These are phyloP conservation scores for Morpho helenor DNA, from an alignment of 2,888 invertebrate species.

Conservation along the genomic window DNA sequence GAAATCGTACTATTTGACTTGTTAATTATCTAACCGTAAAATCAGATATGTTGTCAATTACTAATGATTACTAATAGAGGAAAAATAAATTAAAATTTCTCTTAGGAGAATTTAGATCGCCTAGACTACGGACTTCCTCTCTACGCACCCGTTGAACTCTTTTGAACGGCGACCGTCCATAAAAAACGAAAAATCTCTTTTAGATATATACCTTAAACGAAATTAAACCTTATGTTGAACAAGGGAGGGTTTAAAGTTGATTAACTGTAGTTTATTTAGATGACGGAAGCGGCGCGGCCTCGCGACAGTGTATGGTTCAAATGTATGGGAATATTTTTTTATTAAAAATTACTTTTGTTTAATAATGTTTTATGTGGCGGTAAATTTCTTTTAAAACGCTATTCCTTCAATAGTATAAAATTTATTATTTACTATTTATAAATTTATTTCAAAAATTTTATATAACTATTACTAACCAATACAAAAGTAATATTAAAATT, in stretches of 20 bases:
- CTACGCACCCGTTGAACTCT: constrained; percentile 58
- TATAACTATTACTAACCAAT: background rate
- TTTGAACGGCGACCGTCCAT: constrained; percentile 44
- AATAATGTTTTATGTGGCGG: background rate
- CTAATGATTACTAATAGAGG: background rate
- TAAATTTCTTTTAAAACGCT: background rate
- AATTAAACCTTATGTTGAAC: constrained; percentile 23
- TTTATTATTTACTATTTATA: background rate
- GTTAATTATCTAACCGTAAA: too few relatives aligned
- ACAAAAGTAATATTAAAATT: too few relatives aligned
- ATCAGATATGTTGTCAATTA: background rate
- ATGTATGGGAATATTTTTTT: constrained; percentile 12
- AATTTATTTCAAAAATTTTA: background rate
- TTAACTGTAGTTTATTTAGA: constrained; percentile 32
- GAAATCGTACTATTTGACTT: too few relatives aligned
- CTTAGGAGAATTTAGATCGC: constrained; percentile 34
- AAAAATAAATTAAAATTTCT: constrained; percentile 8
- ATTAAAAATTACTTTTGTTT: background rate
- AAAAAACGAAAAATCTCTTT: constrained; percentile 38
- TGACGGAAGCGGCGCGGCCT: constrained; percentile 58
- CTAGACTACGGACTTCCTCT: constrained; percentile 51
- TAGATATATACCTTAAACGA: constrained; percentile 18
- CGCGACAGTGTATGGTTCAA: constrained; percentile 42
- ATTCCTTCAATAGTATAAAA: background rate
- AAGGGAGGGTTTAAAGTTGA: constrained; percentile 29